Evolutionary conservation across 2,888 invertebrate species (phyloP).

Genomic region (Colletes collaris): DNA sequence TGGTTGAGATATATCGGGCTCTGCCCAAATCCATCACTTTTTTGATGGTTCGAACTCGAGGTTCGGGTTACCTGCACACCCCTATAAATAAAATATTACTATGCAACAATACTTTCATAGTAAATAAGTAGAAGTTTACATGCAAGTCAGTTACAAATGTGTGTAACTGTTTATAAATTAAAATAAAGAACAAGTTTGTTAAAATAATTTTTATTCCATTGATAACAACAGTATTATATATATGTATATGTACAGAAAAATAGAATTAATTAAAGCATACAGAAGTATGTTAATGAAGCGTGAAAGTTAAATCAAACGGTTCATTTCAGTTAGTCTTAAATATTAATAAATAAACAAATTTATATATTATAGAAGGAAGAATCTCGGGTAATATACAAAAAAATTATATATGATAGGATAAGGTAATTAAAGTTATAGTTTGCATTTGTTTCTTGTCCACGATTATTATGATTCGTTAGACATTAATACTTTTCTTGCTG

Average conservation of each 20-base stretch:
- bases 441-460: constrained; percentile 9
- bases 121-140: constrained; percentile 16
- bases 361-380: constrained; percentile 11
- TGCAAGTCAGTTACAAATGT: constrained; percentile 27
- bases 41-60: too few species aligned
- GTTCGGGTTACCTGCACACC: too few species aligned
- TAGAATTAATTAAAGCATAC: constrained; percentile 40
- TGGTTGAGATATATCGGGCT: too few species aligned
- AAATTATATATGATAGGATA: constrained; percentile 21
- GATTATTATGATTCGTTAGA: constrained; percentile 20
- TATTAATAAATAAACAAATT: constrained; percentile 27
- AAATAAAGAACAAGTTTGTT: constrained; percentile 59
- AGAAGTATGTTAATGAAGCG: constrained; percentile 51
- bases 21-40: too few species aligned
- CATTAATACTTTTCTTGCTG: constrained; percentile 18
- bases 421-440: constrained; percentile 15
- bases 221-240: constrained; percentile 48
- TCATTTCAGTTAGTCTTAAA: constrained; percentile 22
- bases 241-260: constrained; percentile 32
- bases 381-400: constrained; percentile 22
- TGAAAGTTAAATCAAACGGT: constrained; percentile 27
- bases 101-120: not conserved
- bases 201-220: constrained; percentile 60
- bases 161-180: constrained; percentile 43
- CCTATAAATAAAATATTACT: not conserved